These are phyloP conservation scores for Aspidapion aeneum DNA, from an alignment of 2,888 invertebrate species.

Conservation along the genomic window DNA sequence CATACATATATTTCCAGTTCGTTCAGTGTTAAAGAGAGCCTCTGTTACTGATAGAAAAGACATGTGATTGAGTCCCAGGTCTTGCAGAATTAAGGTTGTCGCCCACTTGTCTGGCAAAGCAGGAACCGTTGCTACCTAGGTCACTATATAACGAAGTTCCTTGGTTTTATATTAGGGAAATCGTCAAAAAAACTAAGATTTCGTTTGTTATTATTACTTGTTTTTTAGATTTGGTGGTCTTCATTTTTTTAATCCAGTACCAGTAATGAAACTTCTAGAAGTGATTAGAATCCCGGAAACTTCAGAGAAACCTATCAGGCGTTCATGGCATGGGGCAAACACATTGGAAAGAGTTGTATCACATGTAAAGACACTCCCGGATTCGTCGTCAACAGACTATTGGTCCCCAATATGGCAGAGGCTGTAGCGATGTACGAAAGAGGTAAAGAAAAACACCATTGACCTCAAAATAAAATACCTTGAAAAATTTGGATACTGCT, in stretches of 20 bases:
- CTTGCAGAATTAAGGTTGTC: too few relatives aligned
- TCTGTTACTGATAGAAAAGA: conserved; percentile 66
- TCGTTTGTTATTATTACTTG: too few relatives aligned
- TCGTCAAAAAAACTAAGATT: too few relatives aligned
- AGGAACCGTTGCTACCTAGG: too few relatives aligned
- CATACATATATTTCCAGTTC: too few relatives aligned
- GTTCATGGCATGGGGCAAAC: conserved; percentile 77
- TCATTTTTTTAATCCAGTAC: conserved; percentile 92
- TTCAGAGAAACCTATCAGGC: conserved; percentile 66
- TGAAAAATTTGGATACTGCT: too few relatives aligned
- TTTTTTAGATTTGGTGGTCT: conserved; percentile 75
- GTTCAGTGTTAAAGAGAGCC: conserved; percentile 76
- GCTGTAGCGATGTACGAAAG: conserved; percentile 76
- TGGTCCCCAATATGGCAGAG: conserved; percentile 81
- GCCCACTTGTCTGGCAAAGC: too few relatives aligned
- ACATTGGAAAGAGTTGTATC: conserved; percentile 79
- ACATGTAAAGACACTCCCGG: conserved; percentile 91
- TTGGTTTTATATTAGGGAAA: too few relatives aligned
- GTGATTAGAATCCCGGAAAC: conserved; percentile 73
- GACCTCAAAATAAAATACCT: background rate
- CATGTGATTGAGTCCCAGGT: too few relatives aligned
- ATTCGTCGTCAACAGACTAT: conserved; percentile 84
- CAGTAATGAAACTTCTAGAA: conserved; percentile 86
- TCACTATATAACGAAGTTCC: too few relatives aligned
- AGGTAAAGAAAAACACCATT: conserved; percentile 55